phyloP scores from a whole-genome alignment of 2,113 vertebrate genomes.

The Semnornis frantzii region DNA sequence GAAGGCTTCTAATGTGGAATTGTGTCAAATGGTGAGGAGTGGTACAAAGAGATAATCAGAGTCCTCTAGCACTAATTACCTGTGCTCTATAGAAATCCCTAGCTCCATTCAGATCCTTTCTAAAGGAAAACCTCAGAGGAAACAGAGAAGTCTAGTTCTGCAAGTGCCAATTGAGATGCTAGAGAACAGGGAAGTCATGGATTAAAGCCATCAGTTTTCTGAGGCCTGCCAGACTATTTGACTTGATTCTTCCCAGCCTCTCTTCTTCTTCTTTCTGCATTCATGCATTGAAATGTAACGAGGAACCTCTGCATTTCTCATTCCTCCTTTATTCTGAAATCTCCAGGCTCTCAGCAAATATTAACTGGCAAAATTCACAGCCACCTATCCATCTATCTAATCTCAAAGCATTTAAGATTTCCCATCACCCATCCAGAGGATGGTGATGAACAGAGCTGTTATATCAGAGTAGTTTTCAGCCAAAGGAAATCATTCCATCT shows the following conservation, averaged over 20 bases:
- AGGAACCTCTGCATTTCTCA: background rate
- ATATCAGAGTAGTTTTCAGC: background rate
- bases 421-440: background rate
- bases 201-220: background rate
- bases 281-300: constrained; percentile 18
- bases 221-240: background rate
- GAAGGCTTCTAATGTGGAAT: constrained; percentile 34
- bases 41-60: constrained; percentile 53
- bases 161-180: background rate
- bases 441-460: background rate
- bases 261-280: background rate
- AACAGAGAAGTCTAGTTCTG: constrained; percentile 25
- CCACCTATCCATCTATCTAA: background rate
- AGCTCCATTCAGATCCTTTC: constrained; percentile 32
- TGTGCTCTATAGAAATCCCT: constrained; percentile 36
- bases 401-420: background rate
- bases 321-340: constrained; percentile 20
- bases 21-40: constrained; percentile 49
- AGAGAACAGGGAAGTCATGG: background rate
- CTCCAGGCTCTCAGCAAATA: background rate
- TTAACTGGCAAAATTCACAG: constrained; percentile 18
- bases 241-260: background rate
- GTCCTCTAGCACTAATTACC: constrained; percentile 53
- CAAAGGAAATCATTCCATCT: background rate
- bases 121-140: constrained; percentile 11